Evolutionary conservation across 2,888 invertebrate genomes (phyloP), one percentile per base, ranked within the genome.

Genomic region (Caprella mutica): DNA sequence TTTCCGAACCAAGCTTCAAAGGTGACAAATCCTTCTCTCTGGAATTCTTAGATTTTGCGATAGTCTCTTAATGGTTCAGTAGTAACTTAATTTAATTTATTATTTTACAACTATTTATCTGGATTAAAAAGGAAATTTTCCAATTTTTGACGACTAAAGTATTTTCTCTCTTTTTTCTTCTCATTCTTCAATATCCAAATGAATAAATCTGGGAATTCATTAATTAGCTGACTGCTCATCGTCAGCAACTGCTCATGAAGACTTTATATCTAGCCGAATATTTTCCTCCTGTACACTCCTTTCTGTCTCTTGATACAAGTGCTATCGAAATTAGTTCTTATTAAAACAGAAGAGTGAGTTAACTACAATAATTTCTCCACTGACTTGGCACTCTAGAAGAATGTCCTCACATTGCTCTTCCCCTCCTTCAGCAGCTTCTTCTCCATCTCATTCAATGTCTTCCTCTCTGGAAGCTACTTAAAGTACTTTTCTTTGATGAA

Each of bases 181-280:
- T 21, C 14, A 19, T 35, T 35, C 23, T 26, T 55, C 46, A 55
- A 14, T 24, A 55, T 30, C 55, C 55, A 55, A 14, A 55, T 19
- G 35, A 55, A 55, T 3, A 55, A 24, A 35, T 55, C 46, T 17
- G 55, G 46, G 19, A 55, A 55, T 5, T 55, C 55, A 21, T 30
- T 55, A 3, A 48, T 21, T 12, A 30, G 48, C 19, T 48, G 29
- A 17, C 26, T 24, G 12, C 29, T 23, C 19, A 48, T 30, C 12
- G 21, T 21, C 17, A 14, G 1, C 9, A 48, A 30, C 30, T 48
- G 14, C 5, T 48, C 2, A 9, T 30, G 19, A 3, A 48, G 48
- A n/a, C 19, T 29, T 2, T 30, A 4, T 17, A 48, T 14, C 3
- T 48, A 21, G 9, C 19, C 27, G 4, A 21, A 8, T 30, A 26